Conservation (phyloP, 2,888 invertebrate genomes). For the Eumacrocentrus americanus region DNA sequence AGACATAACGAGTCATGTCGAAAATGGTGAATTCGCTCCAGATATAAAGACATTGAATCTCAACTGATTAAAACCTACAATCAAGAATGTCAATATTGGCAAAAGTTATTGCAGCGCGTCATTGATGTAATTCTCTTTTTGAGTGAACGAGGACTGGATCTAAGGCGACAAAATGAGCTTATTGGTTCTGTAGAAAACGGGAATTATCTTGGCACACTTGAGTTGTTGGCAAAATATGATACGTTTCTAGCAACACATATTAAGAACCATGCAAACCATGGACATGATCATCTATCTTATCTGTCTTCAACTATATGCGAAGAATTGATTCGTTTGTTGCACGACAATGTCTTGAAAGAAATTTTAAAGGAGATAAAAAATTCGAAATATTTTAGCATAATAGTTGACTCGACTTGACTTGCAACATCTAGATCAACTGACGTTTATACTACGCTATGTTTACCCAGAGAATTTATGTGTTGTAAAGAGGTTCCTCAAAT, state of each 20-base stretch:
- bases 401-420: constrained; percentile 42
- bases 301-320: constrained; percentile 37
- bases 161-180: too few species aligned
- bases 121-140: too few species aligned
- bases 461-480: constrained; percentile 34
- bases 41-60: too few species aligned
- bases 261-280: constrained; percentile 20
- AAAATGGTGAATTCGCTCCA: too few species aligned
- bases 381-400: constrained; percentile 40
- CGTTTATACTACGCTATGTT: constrained; percentile 33
- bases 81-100: too few species aligned
- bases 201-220: constrained; percentile 35
- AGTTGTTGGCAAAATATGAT: constrained; percentile 39
- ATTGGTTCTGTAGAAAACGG: constrained; percentile 37
- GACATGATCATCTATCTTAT: constrained; percentile 25
- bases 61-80: too few species aligned
- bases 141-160: too few species aligned
- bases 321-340: constrained; percentile 34
- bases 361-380: constrained; percentile 27
- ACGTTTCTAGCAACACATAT: constrained; percentile 28
- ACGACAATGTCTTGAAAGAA: constrained; percentile 25
- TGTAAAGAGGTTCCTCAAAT: constrained; percentile 42
- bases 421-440: constrained; percentile 41
- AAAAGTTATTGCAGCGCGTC: too few species aligned
- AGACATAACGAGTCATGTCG: too few species aligned